Conservation (phyloP, 2,888 invertebrate genomes). For the Helleia helle region DNA sequence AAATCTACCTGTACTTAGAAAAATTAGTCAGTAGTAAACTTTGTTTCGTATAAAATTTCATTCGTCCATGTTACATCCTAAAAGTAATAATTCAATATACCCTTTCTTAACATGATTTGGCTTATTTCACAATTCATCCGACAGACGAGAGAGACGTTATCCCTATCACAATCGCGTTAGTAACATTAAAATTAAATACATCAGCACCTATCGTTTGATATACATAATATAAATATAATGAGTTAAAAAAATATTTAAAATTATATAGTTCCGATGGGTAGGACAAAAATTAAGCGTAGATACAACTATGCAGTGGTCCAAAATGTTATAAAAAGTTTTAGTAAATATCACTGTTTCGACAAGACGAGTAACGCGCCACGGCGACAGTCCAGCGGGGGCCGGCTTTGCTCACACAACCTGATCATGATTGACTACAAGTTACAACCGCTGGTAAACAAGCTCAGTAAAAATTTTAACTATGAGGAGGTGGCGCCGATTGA, state of each 20-base stretch:
- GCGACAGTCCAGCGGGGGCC: constrained; percentile 29
- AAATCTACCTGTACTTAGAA: constrained; percentile 61
- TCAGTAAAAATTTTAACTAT: no score
- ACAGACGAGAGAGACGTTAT: constrained; percentile 57
- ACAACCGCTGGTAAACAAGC: no score
- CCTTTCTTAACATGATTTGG: constrained; percentile 66
- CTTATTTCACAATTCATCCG: constrained; percentile 44
- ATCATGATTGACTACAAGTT: no score
- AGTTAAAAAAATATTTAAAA: constrained; percentile 43
- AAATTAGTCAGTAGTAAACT: constrained; percentile 62
- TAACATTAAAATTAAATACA: constrained; percentile 63
- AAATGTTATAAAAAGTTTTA: constrained; percentile 36
- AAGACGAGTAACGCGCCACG: constrained; percentile 56
- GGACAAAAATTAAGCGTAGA: constrained; percentile 50
- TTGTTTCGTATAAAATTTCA: constrained; percentile 64
- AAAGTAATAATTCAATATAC: constrained; percentile 67
- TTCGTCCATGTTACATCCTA: constrained; percentile 54
- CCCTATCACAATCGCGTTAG: constrained; percentile 59
- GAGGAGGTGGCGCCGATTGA: no score
- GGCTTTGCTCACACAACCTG: constrained; percentile 1
- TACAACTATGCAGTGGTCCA: constrained; percentile 56
- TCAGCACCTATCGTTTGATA: constrained; percentile 67
- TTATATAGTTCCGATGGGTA: constrained; percentile 45
- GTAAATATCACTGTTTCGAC: constrained; percentile 51
- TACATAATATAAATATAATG: constrained; percentile 49